Evolutionary conservation across 2,797 vertebrate genomes (phyloP).

Genomic region (Macropodus opercularis): DNA sequence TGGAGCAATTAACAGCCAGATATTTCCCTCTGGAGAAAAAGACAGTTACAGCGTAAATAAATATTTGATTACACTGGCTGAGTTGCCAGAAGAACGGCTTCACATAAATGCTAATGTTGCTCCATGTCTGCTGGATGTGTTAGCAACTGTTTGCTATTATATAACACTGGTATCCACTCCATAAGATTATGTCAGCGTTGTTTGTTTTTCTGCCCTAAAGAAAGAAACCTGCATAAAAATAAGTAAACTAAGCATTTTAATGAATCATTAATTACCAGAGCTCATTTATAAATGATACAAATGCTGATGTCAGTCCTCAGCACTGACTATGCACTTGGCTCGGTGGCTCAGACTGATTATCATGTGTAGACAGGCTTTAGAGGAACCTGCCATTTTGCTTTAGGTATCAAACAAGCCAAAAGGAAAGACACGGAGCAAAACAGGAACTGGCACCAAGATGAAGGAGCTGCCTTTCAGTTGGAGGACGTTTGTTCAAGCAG

Average conservation of each 20-base stretch:
- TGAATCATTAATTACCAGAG: slow-evolving; percentile 11
- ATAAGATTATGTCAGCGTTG: background rate
- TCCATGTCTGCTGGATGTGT: background rate
- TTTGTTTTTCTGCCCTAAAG: background rate
- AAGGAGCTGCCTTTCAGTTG: slow-evolving; percentile 54
- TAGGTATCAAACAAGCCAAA: slow-evolving; percentile 67
- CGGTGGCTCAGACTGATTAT: slow-evolving; percentile 48
- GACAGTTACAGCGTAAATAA: background rate
- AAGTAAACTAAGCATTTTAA: background rate
- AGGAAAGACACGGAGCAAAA: slow-evolving; percentile 46
- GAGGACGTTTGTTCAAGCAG: slow-evolving; percentile 23
- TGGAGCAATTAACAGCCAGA: slow-evolving; percentile 7
- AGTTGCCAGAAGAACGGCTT: background rate
- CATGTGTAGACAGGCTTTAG: slow-evolving; percentile 47
- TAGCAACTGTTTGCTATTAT: slow-evolving; percentile 1
- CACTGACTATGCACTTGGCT: slow-evolving; percentile 20
- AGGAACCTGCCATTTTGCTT: slow-evolving; percentile 65
- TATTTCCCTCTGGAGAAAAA: slow-evolving; percentile 11
- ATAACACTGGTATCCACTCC: background rate
- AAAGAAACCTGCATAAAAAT: slow-evolving; percentile 5
- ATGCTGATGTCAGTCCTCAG: slow-evolving; percentile 6
- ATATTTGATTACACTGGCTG: background rate
- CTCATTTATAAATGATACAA: slow-evolving; percentile 7
- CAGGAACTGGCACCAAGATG: slow-evolving; percentile 45
- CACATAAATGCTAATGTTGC: background rate